These are phyloP conservation scores for Scyliorhinus canicula DNA, from an alignment of 2,797 vertebrate genomes.

Conservation along the genomic window DNA sequence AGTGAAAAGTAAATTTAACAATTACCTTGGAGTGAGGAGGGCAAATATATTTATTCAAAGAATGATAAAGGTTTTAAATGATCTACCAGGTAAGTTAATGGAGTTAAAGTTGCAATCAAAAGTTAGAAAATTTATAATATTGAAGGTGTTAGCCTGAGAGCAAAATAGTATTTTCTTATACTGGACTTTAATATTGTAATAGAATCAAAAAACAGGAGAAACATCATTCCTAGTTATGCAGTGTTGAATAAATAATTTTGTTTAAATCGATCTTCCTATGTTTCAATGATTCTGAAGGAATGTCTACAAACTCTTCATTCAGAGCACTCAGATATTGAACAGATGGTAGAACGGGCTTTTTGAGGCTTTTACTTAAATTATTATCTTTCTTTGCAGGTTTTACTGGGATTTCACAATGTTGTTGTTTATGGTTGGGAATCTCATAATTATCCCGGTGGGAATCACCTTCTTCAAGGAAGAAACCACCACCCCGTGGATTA, in stretches of 20 bases:
- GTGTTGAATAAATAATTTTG: not conserved
- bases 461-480: slow-evolving; percentile 99
- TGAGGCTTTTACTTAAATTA: slow-evolving; percentile 21
- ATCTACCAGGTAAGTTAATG: not conserved
- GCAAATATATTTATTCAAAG: not conserved
- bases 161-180: not conserved
- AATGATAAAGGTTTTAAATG: not conserved
- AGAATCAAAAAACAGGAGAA: not conserved
- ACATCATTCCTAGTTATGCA: not conserved
- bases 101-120: not conserved
- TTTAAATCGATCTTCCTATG: not conserved
- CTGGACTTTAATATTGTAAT: not conserved
- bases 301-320: not conserved
- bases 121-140: not conserved
- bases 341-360: not conserved
- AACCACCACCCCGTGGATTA: slow-evolving; percentile 91
- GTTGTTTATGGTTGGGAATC: slow-evolving; percentile 96
- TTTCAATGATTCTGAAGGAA: not conserved
- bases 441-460: slow-evolving; percentile 96
- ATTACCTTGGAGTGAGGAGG: no score
- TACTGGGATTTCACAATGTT: slow-evolving; percentile 99
- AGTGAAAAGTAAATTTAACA: not conserved
- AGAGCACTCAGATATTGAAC: not conserved
- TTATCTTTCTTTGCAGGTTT: slow-evolving; percentile 66
- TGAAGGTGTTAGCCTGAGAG: not conserved